Evolutionary conservation across 2,797 vertebrate genomes (phyloP).

Genomic region (Garrulus glandarius): DNA sequence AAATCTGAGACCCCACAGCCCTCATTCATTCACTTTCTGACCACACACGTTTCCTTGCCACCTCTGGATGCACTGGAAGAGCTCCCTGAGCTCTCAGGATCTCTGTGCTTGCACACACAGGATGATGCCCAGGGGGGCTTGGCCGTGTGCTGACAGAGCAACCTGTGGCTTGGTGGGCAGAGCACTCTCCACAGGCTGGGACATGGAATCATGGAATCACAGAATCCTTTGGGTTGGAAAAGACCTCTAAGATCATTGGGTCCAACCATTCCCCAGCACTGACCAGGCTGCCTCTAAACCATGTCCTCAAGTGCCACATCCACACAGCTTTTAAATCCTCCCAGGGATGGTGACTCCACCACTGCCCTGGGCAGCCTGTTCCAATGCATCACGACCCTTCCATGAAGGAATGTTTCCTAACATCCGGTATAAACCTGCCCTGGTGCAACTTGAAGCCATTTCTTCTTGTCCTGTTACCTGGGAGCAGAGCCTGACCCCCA

Average conservation of each 20-base stretch:
- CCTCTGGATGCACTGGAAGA: background rate
- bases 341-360: background rate
- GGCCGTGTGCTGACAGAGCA: background rate
- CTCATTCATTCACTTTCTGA: background rate
- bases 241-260: accelerated
- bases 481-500: accelerated
- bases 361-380: background rate
- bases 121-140: accelerated
- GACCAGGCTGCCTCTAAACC: background rate
- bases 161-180: background rate
- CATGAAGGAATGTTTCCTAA: background rate
- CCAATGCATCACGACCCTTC: background rate
- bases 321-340: background rate
- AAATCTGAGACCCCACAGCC: background rate
- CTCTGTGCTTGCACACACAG: background rate
- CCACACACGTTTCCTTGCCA: background rate
- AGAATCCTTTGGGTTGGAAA: background rate
- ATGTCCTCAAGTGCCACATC: background rate
- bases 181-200: background rate
- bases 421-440: background rate
- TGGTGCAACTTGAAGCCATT: background rate
- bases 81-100: background rate
- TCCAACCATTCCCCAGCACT: background rate
- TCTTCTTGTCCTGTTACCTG: background rate
- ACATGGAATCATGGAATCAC: background rate